Percentiles rank a stretch among this genome's conserved stretches.
These are phyloP conservation scores for Amyelois transitella DNA, from an alignment of 1,140 invertebrate genomes.

Conservation along the genomic window DNA sequence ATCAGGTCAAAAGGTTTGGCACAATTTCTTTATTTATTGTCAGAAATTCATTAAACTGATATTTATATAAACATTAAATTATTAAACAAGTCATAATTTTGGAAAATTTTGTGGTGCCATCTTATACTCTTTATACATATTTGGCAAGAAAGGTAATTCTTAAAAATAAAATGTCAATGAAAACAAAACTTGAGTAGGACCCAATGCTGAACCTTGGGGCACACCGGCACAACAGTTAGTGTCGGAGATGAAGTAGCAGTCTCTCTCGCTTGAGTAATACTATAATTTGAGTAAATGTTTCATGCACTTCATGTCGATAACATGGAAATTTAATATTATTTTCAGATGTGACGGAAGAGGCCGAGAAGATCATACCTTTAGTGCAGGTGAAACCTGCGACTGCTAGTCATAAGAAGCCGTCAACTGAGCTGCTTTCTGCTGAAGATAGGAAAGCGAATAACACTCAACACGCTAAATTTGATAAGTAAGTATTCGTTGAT, in stretches of 20 bases:
- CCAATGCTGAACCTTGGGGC: background rate
- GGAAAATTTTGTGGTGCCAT: no score
- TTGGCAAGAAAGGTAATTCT: no score
- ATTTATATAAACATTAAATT: no score
- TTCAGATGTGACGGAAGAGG: conserved; percentile 55
- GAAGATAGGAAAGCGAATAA: conserved; percentile 78
- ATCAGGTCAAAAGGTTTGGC: no score
- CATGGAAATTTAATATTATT: conserved; percentile 52
- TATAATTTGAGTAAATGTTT: background rate
- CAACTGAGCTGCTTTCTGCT: conserved; percentile 73
- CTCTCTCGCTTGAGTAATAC: background rate
- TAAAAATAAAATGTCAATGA: no score
- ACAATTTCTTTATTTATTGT: no score
- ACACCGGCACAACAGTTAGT: no score
- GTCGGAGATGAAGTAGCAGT: background rate
- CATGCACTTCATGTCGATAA: conserved; percentile 17
- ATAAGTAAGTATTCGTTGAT: conserved; percentile 83
- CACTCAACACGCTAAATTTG: conserved; percentile 83
- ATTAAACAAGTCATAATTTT: no score
- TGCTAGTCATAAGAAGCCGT: conserved; percentile 75
- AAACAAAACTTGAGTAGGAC: background rate
- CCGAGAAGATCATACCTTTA: conserved; percentile 62
- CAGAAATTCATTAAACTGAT: no score
- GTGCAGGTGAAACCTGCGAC: conserved; percentile 39
- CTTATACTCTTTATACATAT: no score